Percentiles rank a stretch among this genome's conserved stretches.
Evolutionary conservation across 2,797 vertebrate species (phyloP).

Genomic region (Brotogeris chrysoptera): DNA sequence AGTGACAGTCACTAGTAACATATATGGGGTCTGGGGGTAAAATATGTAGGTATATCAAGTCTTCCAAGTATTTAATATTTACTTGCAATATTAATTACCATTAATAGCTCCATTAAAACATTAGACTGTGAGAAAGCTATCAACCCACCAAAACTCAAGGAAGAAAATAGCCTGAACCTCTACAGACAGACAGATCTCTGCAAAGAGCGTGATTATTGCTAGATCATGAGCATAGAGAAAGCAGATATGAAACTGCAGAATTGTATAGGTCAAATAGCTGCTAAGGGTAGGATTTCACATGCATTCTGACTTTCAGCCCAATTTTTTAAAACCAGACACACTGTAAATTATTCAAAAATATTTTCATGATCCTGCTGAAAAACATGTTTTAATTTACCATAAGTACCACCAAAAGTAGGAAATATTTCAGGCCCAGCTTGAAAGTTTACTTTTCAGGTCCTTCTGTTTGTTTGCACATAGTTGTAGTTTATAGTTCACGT

Average conservation of each 20-base stretch:
- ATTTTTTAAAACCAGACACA: background rate
- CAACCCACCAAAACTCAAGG: background rate
- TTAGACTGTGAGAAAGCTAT: background rate
- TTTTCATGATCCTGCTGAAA: background rate
- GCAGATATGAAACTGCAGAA: background rate
- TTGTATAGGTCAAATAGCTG: background rate
- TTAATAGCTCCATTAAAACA: background rate
- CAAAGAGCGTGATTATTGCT: background rate
- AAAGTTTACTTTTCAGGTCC: background rate
- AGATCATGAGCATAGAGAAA: background rate
- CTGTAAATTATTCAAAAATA: background rate
- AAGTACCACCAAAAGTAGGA: background rate
- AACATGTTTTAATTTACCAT: background rate
- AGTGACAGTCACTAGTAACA: background rate
- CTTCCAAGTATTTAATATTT: background rate
- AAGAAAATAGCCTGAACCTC: background rate
- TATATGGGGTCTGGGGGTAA: fast-evolving
- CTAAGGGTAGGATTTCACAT: background rate
- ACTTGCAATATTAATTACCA: background rate
- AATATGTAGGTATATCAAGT: background rate
- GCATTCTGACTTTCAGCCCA: background rate
- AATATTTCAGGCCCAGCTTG: background rate
- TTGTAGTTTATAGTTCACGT: background rate
- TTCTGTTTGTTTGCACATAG: background rate
- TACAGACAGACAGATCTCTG: background rate